Base-by-base conservation (phyloP, 2,797 vertebrate species). In the Nannoperca australis region DNA sequence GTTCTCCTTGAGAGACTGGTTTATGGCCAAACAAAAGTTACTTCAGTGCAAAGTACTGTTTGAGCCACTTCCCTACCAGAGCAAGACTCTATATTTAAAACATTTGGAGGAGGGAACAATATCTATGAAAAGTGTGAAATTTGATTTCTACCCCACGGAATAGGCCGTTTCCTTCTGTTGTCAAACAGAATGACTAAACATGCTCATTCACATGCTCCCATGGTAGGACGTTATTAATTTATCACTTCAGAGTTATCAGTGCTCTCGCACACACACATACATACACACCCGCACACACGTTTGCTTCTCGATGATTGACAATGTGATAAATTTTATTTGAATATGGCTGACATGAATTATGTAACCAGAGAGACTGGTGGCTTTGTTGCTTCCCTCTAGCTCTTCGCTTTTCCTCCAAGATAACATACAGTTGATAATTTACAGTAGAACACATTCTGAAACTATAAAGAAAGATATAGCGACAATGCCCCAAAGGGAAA, bases 171-270 rank as follows among this genome's bases (percentile, higher is more conserved):
- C 92, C 93, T 94, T 95, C 91, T 94, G 93, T 95, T 95, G 94
- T 96, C 95, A 96, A 95, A 96, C 94, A 94, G 95, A 96, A 95
- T 95, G 91, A 95, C 93, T 95, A 95, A 95, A 95, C 93, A 94
- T 54, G 87, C 90, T 94, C 93, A 92, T 95, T 95, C 93, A 93
- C 92, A 94, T 89, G 90, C 92, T 94, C 94, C 94, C 94, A 89
- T 91, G 92, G 90, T 91, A 91, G 83, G 58, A 70, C 78, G 88
- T 95, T 94, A 95, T 92, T 94, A 94, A 96, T 95, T 94, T 95
- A 95, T 95, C 88, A 93, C 91, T 93, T 91, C 90, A 89, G 89
- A 92, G 91, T 92, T 91, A 94, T 92, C 88, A 74, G 75, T 71
- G 82, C 86, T 86, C 85, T 86, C 68, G 32, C 58, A 40, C 76